Base-by-base conservation (phyloP, 2,888 invertebrate species). In the Iphiclides podalirius region DNA sequence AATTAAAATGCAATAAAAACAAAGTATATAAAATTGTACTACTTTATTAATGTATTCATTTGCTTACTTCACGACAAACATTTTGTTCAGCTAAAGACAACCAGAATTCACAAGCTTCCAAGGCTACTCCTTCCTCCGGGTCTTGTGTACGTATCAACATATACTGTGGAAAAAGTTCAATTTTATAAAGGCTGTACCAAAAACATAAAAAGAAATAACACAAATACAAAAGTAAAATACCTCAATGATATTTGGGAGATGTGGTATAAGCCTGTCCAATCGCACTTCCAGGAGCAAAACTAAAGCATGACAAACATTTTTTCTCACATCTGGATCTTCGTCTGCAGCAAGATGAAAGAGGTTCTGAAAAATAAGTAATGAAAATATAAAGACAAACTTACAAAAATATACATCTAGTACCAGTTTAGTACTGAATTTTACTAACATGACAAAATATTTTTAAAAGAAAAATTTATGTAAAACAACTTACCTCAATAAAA, bases 31-130 rank as follows among this genome's bases (percentile, higher is more conserved):
- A n/a, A n/a, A n/a, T n/a, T n/a, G n/a, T n/a, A n/a, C n/a, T n/a
- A n/a, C n/a, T n/a, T n/a, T n/a, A n/a, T n/a, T n/a, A n/a, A n/a
- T n/a, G n/a, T n/a, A n/a, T n/a, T n/a, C n/a, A 6, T 28, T 28
- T 6, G 2, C 67, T 68, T 59, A 87, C 88, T 74, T 97, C 97
- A 75, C 95, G 94, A 78, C 98, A 98, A 59, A 98, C 93, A 64
- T 93, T 94, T 72, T 97, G 97, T 72, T 99, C 99, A 1, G 99
- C 98, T 45, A 99, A 89, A 0, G 98, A 96, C 42, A 99, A 84
- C 99, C 99, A 99, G 86, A 99, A 99, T 79, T 99, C 99, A 67
- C 99, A 99, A 0, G 99, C 99, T 83, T 99, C 99, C 52, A 99
- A 86, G 0, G 99, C 98, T 11, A 99, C 98, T 47, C 94, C 94